These are phyloP conservation scores for Druon quercuslanigerum DNA, from an alignment of 1,140 invertebrate genomes.

Conservation along the genomic window DNA sequence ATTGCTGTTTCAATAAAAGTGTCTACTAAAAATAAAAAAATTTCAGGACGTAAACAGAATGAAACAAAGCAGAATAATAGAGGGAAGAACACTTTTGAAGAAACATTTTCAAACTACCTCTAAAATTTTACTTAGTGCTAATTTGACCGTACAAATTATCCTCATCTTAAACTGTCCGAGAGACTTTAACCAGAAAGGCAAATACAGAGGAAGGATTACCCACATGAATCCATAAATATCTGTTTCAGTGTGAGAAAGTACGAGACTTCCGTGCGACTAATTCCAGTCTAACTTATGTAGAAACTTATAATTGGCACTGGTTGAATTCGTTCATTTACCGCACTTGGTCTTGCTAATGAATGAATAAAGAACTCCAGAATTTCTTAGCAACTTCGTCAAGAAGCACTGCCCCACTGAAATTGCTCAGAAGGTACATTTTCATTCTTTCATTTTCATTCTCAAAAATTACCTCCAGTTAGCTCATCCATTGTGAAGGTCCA, in stretches of 20 bases:
- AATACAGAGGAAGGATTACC: slow-evolving; percentile 17
- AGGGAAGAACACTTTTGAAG: too few relatives aligned
- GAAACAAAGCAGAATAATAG: too few relatives aligned
- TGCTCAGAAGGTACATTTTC: background rate
- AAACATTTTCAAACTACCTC: too few relatives aligned
- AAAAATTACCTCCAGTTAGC: background rate
- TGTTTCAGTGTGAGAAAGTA: slow-evolving; percentile 20
- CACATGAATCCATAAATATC: slow-evolving; percentile 27
- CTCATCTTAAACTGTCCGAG: too few relatives aligned
- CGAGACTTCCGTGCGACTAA: slow-evolving; percentile 22
- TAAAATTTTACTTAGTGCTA: too few relatives aligned
- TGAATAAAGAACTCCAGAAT: slow-evolving; percentile 23
- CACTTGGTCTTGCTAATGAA: slow-evolving; percentile 30
- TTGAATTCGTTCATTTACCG: slow-evolving; percentile 30
- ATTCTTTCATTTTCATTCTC: background rate
- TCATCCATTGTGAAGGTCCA: too few relatives aligned
- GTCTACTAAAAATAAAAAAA: too few relatives aligned
- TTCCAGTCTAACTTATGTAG: slow-evolving; percentile 23
- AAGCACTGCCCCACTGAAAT: slow-evolving; percentile 3
- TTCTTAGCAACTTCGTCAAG: background rate
- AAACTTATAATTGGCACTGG: slow-evolving; percentile 30
- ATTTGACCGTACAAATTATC: too few relatives aligned
- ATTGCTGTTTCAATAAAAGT: too few relatives aligned
- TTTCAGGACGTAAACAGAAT: too few relatives aligned
- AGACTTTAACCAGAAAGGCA: background rate